phyloP scores from a whole-genome alignment of 2,888 invertebrate genomes.

The Sphaerophoria rueppellii region DNA sequence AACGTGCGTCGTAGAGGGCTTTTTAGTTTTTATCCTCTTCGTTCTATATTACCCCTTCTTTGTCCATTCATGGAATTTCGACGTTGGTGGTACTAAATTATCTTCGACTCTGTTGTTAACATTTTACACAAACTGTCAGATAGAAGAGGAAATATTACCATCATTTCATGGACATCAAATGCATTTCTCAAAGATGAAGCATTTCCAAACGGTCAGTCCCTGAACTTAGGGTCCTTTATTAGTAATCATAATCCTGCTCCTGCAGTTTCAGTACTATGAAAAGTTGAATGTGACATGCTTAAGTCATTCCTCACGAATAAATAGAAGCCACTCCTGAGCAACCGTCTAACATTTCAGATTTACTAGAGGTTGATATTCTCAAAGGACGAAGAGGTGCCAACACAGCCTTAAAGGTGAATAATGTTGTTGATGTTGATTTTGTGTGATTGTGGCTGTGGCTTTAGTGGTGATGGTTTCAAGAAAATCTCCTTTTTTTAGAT shows the following conservation, averaged over 20 bases:
- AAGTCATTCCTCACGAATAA: constrained; percentile 29
- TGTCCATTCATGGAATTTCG: no score
- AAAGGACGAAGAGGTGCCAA: background rate
- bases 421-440: constrained; percentile 52
- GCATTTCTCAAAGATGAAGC: constrained; percentile 32
- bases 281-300: constrained; percentile 46
- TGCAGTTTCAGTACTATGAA: constrained; percentile 47
- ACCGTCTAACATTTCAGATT: constrained; percentile 2
- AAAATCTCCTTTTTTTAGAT: background rate
- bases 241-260: background rate
- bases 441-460: background rate
- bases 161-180: constrained; percentile 8
- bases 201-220: background rate
- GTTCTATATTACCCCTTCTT: no score
- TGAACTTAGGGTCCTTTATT: constrained; percentile 11
- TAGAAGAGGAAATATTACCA: background rate
- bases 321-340: background rate
- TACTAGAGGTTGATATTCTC: background rate
- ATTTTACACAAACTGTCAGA: no score
- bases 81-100: no score
- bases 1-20: no score
- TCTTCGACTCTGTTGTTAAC: no score
- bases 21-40: no score
- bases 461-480: background rate
- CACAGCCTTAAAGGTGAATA: constrained; percentile 13